These are phyloP conservation scores for Aviceda subcristata DNA, from an alignment of 2,113 vertebrate species.

Conservation along the genomic window DNA sequence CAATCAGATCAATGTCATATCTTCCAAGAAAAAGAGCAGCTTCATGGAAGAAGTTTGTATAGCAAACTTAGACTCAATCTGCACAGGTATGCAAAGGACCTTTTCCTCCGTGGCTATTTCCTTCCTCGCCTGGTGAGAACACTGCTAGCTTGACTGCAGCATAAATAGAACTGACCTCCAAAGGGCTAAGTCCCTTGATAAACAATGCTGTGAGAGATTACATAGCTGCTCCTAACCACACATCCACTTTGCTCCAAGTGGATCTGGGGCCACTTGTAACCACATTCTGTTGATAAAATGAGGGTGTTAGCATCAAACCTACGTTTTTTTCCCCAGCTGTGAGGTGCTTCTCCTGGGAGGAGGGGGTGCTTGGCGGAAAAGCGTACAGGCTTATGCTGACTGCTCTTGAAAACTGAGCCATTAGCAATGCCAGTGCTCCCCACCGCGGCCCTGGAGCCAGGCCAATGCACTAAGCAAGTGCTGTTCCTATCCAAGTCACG, in stretches of 20 bases:
- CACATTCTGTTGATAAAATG: background rate
- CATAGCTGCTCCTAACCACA: background rate
- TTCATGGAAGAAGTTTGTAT: background rate
- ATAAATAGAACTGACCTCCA: background rate
- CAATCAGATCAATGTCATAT: background rate
- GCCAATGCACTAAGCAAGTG: background rate
- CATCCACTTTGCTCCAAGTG: background rate
- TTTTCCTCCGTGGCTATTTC: background rate
- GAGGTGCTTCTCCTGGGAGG: background rate
- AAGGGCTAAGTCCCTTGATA: background rate
- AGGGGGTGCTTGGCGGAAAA: background rate
- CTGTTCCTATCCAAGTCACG: background rate
- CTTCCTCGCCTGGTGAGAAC: background rate
- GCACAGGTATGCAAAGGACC: background rate
- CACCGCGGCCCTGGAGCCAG: background rate
- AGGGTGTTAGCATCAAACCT: background rate
- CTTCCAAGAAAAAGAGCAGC: background rate
- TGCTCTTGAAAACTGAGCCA: background rate
- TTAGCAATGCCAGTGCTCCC: background rate
- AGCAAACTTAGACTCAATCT: background rate
- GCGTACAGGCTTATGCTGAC: background rate
- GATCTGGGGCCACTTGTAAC: background rate
- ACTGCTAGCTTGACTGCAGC: background rate
- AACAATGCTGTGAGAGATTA: background rate
- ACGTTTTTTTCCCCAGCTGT: background rate